A percentile compares a stretch with the other conserved stretches of the same genome.
These are phyloP conservation scores for Stenodema calcarata DNA, from an alignment of 2,888 invertebrate genomes.

Conservation along the genomic window DNA sequence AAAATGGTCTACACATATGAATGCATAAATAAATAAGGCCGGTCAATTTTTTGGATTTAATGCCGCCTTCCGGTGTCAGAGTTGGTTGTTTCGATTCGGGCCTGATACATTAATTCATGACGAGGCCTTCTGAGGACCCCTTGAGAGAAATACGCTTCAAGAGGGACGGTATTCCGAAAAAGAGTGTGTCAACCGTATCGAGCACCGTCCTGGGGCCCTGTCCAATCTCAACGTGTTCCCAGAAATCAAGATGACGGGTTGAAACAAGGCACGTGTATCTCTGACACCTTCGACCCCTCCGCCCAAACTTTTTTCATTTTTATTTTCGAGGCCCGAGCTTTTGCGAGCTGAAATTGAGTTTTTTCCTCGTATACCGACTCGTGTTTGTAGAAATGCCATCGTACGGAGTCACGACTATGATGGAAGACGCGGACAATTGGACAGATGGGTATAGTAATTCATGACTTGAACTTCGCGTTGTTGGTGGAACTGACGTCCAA, in stretches of 20 bases:
- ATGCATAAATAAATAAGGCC: no score
- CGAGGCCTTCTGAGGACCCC: not conserved
- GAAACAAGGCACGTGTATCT: not conserved
- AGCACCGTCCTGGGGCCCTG: not conserved
- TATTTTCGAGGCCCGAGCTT: not conserved
- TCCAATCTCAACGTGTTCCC: not conserved
- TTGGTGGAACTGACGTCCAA: no score
- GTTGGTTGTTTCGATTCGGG: not conserved
- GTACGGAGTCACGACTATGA: not conserved
- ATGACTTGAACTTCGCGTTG: no score
- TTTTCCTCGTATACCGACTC: not conserved
- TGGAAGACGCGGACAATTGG: not conserved
- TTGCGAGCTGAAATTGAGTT: not conserved
- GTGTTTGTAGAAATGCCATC: not conserved
- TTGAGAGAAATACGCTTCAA: not conserved
- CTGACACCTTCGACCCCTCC: not conserved
- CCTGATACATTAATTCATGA: not conserved
- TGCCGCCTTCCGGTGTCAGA: not conserved
- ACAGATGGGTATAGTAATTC: no score
- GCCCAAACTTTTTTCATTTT: not conserved
- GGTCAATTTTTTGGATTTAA: not conserved
- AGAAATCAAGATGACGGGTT: not conserved
- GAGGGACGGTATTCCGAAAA: not conserved
- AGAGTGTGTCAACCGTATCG: not conserved
- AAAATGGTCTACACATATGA: no score